These are phyloP conservation scores for Gouania willdenowi DNA, from an alignment of 2,797 vertebrate species.

Conservation along the genomic window DNA sequence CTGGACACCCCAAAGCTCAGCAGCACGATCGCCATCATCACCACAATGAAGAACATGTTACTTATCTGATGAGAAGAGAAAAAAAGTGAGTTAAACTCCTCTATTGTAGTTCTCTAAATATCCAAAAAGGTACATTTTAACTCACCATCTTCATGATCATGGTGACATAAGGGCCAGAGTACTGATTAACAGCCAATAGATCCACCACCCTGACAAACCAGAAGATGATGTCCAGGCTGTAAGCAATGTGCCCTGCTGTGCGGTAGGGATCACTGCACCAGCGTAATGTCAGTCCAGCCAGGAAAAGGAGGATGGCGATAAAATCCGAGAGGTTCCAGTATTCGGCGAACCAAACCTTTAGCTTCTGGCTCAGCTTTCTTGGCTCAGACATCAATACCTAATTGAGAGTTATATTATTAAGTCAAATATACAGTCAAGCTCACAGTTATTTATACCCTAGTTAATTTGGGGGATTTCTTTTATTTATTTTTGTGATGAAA, in stretches of 20 bases:
- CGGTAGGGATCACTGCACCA: constrained; percentile 70
- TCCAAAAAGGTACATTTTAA: background rate
- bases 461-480: too few relatives aligned
- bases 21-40: constrained; percentile 95
- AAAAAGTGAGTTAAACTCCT: background rate
- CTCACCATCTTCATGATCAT: constrained; percentile 98
- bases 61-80: constrained; percentile 74
- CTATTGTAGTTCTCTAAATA: background rate
- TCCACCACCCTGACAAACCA: constrained; percentile 92
- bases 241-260: constrained; percentile 82
- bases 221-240: constrained; percentile 96
- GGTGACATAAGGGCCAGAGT: constrained; percentile 93
- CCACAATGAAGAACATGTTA: constrained; percentile 98
- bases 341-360: constrained; percentile 95
- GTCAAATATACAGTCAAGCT: too few relatives aligned
- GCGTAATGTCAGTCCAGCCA: constrained; percentile 82
- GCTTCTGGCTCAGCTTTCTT: constrained; percentile 85
- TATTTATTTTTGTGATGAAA: too few relatives aligned
- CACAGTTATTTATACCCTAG: too few relatives aligned
- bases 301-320: constrained; percentile 86
- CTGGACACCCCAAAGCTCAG: constrained; percentile 93
- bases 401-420: too few relatives aligned
- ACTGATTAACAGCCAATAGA: constrained; percentile 92
- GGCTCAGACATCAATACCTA: constrained; percentile 91
- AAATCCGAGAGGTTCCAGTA: constrained; percentile 95